Conservation (phyloP, 2,797 vertebrate genomes). For the Hippopotamyrus pictus region DNA sequence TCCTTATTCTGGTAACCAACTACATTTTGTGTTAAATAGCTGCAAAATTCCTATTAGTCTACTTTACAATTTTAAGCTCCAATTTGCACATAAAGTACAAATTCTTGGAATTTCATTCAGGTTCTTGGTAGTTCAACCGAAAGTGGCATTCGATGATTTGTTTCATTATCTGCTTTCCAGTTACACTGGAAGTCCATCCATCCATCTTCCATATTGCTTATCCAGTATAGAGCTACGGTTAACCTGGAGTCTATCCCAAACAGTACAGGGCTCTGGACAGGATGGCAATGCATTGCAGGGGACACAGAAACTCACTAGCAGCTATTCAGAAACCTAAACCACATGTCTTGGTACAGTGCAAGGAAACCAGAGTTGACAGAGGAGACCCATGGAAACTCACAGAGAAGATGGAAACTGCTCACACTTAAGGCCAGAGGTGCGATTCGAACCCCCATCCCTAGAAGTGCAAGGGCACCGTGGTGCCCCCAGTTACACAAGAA, state of each 20-base stretch:
- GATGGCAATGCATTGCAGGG: neutral
- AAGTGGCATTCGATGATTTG: neutral
- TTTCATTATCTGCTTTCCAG: neutral
- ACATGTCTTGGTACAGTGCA: neutral
- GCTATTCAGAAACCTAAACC: neutral
- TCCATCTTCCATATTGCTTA: neutral
- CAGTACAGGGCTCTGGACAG: neutral
- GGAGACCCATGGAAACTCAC: neutral
- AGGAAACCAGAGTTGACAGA: neutral
- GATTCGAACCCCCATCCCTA: neutral
- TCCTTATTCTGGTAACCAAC: neutral
- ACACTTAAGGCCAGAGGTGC: neutral
- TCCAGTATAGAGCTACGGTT: neutral
- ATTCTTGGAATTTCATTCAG: neutral
- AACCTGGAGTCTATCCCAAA: neutral
- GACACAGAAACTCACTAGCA: neutral
- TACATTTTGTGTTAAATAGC: neutral
- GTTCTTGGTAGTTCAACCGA: neutral
- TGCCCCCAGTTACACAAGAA: neutral
- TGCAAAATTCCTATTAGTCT: neutral
- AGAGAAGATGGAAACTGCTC: neutral
- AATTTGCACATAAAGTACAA: neutral
- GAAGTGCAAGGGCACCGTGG: neutral
- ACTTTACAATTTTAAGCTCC: neutral
- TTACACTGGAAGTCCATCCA: neutral